A percentile compares a stretch with the other conserved stretches of the same genome.
These are phyloP conservation scores for Pantherophis alleghaniensis DNA, from an alignment of 2,797 vertebrate species.

Conservation along the genomic window DNA sequence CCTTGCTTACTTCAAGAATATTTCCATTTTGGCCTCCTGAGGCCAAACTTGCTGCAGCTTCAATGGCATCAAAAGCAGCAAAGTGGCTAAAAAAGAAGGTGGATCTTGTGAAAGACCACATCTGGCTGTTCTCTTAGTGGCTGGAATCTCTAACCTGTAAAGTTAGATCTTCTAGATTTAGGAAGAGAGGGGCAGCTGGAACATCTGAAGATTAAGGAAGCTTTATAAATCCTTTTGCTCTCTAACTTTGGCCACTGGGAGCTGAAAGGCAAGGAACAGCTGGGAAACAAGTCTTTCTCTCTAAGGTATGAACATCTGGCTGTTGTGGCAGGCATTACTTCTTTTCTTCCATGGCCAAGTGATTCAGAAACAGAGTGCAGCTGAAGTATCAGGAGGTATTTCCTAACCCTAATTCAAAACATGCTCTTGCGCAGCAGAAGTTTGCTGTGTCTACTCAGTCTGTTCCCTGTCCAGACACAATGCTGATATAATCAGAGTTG, in stretches of 20 bases:
- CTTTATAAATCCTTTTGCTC: background rate
- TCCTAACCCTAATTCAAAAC: background rate
- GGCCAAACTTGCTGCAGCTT: background rate
- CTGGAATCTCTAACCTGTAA: background rate
- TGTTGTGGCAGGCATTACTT: background rate
- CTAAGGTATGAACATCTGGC: background rate
- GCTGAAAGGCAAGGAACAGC: background rate
- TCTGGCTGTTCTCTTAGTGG: background rate
- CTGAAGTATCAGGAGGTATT: background rate
- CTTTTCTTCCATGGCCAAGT: background rate
- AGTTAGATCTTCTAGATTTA: background rate
- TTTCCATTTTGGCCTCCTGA: background rate
- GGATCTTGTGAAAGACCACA: background rate
- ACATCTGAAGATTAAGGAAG: conserved; percentile 1
- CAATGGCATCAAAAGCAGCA: background rate
- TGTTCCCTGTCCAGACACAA: background rate
- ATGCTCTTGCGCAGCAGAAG: background rate
- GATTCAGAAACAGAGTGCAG: background rate
- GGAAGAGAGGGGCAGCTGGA: background rate
- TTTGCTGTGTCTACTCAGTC: background rate
- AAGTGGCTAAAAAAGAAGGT: background rate
- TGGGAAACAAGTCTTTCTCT: background rate
- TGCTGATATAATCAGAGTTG: background rate
- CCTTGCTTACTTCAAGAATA: background rate
- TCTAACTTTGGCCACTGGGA: background rate